Base-by-base conservation (phyloP, 2,888 invertebrate genomes). In the Drosophila neonasuta region DNA sequence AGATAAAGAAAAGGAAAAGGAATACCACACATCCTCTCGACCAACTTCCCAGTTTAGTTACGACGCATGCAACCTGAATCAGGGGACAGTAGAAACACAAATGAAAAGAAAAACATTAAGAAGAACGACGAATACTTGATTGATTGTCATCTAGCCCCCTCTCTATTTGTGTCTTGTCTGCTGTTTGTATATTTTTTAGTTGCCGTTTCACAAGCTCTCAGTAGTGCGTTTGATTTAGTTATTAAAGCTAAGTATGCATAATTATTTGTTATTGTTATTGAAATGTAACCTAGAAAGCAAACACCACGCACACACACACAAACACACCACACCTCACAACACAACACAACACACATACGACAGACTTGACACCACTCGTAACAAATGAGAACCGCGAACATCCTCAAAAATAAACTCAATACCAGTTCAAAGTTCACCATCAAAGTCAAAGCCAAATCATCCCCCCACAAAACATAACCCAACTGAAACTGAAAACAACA, bases 211-310 rank as follows among this genome's bases (percentile, higher is more conserved):
- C 50, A 49, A 54, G 32, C 60, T 74, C 61, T 60, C 65, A 59
- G 52, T 74, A 59, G 52, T 74, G 60, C 59, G 61, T 75, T 73
- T 66, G 62, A 74, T 74, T 70, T 70, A 74, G 57, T 78, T 84
- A 73, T 68, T 83, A 83, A 73, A 77, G 66, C 70, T 71, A 75
- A 68, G 69, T 79, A 81, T 75, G 56, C 76, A 73, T 83, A 74
- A 74, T 84, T 84, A 86, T 88, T 89, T 89, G 89, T 87, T 81
- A 86, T 81, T 81, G 87, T 81, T 81, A 85, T 86, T 85, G 52
- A 75, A 79, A 74, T 76, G 56, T 74, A 66, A 74, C 44, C 46
- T 67, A 64, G 29, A 63, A 68, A 52, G 29, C 59, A 77, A 61
- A 55, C 64, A 61, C 29, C 51, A 15, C 11, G 6, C n/a, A 58